Evolutionary conservation across 92 coral and sea anemone genomes (phyloP).

Genomic region (Meandrina meandrites): DNA sequence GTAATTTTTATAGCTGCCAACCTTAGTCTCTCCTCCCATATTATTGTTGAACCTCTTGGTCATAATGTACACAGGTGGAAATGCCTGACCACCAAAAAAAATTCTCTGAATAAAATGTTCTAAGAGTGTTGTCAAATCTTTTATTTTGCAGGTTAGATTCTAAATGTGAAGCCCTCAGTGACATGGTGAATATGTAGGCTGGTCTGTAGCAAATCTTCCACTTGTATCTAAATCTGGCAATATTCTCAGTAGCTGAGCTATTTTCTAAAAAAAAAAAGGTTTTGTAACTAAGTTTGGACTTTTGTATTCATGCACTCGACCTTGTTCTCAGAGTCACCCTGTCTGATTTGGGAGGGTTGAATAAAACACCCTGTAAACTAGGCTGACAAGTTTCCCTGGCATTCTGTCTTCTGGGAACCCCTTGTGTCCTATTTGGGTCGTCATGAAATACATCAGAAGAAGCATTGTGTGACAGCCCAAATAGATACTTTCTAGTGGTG

Average conservation of each 20-base stretch:
- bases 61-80: neutral
- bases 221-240: conserved; percentile 7
- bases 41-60: neutral
- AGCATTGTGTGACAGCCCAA: neutral
- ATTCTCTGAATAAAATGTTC: neutral
- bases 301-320: neutral
- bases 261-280: conserved; percentile 13
- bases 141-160: conserved; percentile 29
- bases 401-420: neutral
- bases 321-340: conserved; percentile 12
- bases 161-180: neutral
- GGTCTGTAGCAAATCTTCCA: conserved; percentile 11
- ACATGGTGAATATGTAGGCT: neutral
- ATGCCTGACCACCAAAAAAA: neutral
- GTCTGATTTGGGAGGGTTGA: neutral
- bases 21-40: neutral
- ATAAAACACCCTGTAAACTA: neutral
- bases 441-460: neutral
- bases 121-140: neutral
- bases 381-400: neutral
- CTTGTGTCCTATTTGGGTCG: neutral
- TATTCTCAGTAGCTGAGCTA: conserved; percentile 30
- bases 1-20: neutral
- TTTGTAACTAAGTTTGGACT: conserved; percentile 34
- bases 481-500: neutral